phyloP scores from a whole-genome alignment of 2,888 invertebrate genomes.

The Steromphala cineraria region DNA sequence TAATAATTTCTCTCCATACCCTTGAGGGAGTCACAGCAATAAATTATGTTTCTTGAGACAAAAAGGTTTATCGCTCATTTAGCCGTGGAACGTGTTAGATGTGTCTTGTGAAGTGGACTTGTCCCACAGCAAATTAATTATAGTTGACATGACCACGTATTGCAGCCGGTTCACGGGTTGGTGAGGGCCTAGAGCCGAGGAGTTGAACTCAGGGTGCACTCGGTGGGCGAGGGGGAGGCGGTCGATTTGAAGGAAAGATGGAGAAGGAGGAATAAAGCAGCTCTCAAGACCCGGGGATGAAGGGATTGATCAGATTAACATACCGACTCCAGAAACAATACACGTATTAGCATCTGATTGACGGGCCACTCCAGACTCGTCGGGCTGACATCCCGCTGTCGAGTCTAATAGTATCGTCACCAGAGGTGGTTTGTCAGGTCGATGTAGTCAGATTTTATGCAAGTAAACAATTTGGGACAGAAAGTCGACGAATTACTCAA shows the following conservation, averaged over 20 bases:
- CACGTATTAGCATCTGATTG: too few species aligned
- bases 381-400: too few species aligned
- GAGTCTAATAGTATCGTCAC: too few species aligned
- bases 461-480: too few species aligned
- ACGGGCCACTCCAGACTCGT: too few species aligned
- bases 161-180: neutral
- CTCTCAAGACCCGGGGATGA: neutral
- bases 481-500: too few species aligned
- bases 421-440: too few species aligned
- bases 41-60: neutral
- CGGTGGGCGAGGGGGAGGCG: neutral
- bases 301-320: too few species aligned
- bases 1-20: neutral
- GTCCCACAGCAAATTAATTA: constrained; percentile 12
- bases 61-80: neutral
- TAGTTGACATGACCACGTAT: neutral
- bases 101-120: constrained; percentile 3
- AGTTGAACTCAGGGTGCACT: neutral
- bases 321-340: too few species aligned
- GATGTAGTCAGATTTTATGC: too few species aligned
- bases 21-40: neutral
- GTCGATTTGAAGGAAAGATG: neutral
- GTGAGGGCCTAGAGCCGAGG: neutral
- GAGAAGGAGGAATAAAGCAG: neutral
- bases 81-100: neutral